Percentiles rank a stretch among this genome's conserved stretches.
Conservation (phyloP, 2,113 vertebrate genomes). For the Oreochromis spilurus region DNA sequence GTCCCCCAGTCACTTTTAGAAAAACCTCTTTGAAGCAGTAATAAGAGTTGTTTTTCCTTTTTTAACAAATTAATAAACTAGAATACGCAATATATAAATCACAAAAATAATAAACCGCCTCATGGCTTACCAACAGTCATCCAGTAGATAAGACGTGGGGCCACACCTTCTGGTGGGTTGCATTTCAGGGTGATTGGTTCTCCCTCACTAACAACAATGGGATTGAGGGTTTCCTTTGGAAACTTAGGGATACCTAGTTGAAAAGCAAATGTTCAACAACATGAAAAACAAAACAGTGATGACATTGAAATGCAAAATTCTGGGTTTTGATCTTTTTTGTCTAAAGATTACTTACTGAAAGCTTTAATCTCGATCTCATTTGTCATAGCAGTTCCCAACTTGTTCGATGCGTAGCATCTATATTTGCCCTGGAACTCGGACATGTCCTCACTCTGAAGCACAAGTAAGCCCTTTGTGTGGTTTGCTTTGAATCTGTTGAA, state of each 20-base stretch:
- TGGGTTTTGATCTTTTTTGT: neutral
- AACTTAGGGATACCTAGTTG: constrained; percentile 83
- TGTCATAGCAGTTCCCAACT: constrained; percentile 85
- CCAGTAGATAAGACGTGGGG: constrained; percentile 86
- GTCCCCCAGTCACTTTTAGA: neutral
- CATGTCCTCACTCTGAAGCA: constrained; percentile 76
- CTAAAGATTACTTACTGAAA: constrained; percentile 75
- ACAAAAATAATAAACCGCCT: neutral
- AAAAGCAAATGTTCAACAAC: neutral
- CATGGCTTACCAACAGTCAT: constrained; percentile 85
- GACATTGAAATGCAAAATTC: neutral
- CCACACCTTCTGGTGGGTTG: constrained; percentile 83
- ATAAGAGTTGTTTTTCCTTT: neutral
- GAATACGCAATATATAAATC: neutral
- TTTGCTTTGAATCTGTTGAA: constrained; percentile 62
- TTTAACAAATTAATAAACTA: neutral
- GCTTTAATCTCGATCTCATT: constrained; percentile 83
- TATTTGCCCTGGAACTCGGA: constrained; percentile 82
- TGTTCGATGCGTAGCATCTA: constrained; percentile 86
- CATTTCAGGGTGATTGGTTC: constrained; percentile 82
- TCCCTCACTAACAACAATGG: constrained; percentile 81
- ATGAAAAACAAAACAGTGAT: neutral
- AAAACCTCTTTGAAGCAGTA: neutral
- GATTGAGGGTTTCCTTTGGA: constrained; percentile 80
- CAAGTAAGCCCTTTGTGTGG: constrained; percentile 78